Percentiles rank a stretch among this genome's conserved stretches.
These are phyloP conservation scores for Triplophysa rosa DNA, from an alignment of 2,113 vertebrate genomes.

Conservation along the genomic window DNA sequence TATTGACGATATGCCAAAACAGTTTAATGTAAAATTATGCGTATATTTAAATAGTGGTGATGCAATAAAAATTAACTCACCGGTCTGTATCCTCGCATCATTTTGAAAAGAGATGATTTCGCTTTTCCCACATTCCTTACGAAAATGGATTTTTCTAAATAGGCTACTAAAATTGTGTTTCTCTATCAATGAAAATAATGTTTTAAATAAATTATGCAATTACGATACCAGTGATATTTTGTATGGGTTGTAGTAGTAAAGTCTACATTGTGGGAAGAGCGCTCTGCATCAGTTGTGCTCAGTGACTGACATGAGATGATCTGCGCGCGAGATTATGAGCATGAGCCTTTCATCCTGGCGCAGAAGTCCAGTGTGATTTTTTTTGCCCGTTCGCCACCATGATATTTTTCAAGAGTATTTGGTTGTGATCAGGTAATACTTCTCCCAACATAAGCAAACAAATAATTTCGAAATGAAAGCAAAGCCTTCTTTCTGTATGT, in stretches of 20 bases:
- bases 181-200: neutral
- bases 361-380: neutral
- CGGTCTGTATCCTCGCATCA: slow-evolving; percentile 49
- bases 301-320: neutral
- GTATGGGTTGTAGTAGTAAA: neutral
- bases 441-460: no score
- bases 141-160: no score
- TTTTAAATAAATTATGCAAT: neutral
- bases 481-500: no score
- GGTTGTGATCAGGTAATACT: no score
- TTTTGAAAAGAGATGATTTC: slow-evolving; percentile 2
- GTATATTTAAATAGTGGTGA: neutral
- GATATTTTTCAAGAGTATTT: no score
- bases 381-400: neutral
- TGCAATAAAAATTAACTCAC: slow-evolving; percentile 27
- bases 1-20: neutral
- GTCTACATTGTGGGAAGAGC: neutral
- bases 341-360: neutral
- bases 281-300: neutral
- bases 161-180: neutral
- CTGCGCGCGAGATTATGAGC: neutral
- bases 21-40: no score
- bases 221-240: neutral
- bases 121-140: no score
- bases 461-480: no score